A percentile compares a stretch with the other conserved stretches of the same genome.
These are phyloP conservation scores for Drosophila burlai DNA, from an alignment of 1,140 invertebrate genomes.

Conservation along the genomic window DNA sequence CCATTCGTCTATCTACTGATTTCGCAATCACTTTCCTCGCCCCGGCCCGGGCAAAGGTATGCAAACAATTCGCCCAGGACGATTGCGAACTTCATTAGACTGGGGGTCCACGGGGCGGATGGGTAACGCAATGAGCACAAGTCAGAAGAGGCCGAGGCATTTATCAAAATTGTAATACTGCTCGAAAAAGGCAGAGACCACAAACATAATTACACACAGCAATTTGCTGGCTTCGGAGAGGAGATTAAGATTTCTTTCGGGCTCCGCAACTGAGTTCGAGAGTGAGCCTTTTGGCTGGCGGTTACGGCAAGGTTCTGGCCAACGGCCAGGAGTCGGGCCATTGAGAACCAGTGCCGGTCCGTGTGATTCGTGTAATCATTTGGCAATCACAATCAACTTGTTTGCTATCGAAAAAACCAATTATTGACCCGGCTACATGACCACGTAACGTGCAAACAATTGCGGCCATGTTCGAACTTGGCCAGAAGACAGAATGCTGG, in stretches of 20 bases:
- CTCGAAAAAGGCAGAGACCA: conserved; percentile 4
- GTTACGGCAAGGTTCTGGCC: conserved; percentile 29
- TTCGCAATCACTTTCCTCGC: conserved; percentile 36
- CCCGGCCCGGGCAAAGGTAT: conserved; percentile 12
- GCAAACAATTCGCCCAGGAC: conserved; percentile 31
- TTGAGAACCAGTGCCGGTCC: conserved; percentile 17
- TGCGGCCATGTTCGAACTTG: conserved; percentile 66
- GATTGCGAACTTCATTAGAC: conserved; percentile 48
- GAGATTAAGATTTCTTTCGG: conserved; percentile 35
- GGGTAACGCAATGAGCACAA: conserved; percentile 36
- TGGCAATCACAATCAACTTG: conserved; percentile 80
- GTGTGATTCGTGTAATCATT: conserved; percentile 71
- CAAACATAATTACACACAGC: conserved; percentile 59
- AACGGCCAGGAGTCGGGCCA: conserved; percentile 24
- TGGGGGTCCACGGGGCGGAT: conserved; percentile 29
- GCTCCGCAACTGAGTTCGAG: conserved; percentile 5
- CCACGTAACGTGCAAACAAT: conserved; percentile 81
- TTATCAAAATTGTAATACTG: conserved; percentile 60
- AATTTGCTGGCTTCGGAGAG: conserved; percentile 21
- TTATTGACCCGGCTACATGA: conserved; percentile 80
- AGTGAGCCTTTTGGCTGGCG: conserved; percentile 6
- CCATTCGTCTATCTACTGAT: conserved; percentile 26
- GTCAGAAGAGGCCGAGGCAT: conserved; percentile 27
- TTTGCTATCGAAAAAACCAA: conserved; percentile 77
- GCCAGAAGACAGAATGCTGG: conserved; percentile 43